These are phyloP conservation scores for Brachycybe producta DNA, from an alignment of 2,888 invertebrate species.

Conservation along the genomic window DNA sequence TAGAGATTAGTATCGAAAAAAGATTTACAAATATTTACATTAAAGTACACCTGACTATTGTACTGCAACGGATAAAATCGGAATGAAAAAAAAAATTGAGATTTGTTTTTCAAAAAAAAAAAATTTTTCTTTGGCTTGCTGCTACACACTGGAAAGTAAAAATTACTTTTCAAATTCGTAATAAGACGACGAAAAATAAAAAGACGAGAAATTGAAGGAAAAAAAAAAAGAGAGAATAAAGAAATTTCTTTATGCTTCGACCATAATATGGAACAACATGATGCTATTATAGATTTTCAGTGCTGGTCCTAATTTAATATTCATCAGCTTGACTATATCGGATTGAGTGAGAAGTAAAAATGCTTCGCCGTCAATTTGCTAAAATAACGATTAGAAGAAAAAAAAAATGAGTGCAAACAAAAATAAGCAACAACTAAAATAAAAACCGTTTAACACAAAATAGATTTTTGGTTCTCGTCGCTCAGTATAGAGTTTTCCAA, in stretches of 20 bases:
- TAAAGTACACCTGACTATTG: too few relatives aligned
- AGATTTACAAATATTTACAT: too few relatives aligned
- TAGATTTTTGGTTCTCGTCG: neutral
- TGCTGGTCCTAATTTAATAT: conserved; percentile 70
- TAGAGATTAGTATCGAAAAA: too few relatives aligned
- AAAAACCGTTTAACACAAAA: neutral
- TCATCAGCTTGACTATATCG: conserved; percentile 59
- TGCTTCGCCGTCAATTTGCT: conserved; percentile 68
- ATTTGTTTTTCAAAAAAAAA: too few relatives aligned
- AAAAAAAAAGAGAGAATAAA: too few relatives aligned
- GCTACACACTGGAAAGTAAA: too few relatives aligned
- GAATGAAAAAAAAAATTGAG: too few relatives aligned
- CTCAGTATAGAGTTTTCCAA: neutral
- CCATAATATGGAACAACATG: conserved; percentile 27
- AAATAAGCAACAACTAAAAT: neutral
- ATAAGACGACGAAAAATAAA: too few relatives aligned
- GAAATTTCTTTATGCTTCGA: conserved; percentile 8
- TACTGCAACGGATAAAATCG: too few relatives aligned
- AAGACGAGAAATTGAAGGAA: too few relatives aligned
- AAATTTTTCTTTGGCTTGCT: too few relatives aligned
- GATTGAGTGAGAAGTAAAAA: conserved; percentile 67
- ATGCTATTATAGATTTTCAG: conserved; percentile 66
- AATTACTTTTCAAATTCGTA: too few relatives aligned
- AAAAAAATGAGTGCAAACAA: conserved; percentile 19
- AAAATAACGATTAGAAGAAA: conserved; percentile 28